Percentiles rank a stretch among this genome's conserved stretches.
Evolutionary conservation across 2,113 vertebrate species (phyloP).

Genomic region (Puntigrus tetrazona): DNA sequence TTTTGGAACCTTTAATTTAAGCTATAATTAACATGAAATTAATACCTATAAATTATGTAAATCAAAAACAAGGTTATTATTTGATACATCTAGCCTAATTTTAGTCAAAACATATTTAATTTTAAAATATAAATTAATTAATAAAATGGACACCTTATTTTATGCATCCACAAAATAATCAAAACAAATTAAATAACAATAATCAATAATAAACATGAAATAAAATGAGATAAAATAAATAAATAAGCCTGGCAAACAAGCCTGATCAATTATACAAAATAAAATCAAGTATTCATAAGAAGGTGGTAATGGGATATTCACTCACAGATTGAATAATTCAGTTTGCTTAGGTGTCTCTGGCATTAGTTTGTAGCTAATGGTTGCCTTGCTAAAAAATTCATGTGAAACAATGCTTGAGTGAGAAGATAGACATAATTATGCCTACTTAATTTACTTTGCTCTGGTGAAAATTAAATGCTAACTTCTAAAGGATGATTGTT

Average conservation of each 20-base stretch:
- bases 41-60: not conserved
- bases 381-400: conserved; percentile 86
- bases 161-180: not conserved
- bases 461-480: conserved; percentile 62
- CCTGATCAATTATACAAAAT: conserved; percentile 94
- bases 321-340: conserved; percentile 95
- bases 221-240: not conserved
- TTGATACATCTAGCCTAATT: not conserved
- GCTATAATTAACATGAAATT: not conserved
- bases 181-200: not conserved
- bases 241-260: conserved; percentile 76
- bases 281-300: conserved; percentile 98
- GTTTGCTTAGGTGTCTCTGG: conserved; percentile 83
- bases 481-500: conserved; percentile 59
- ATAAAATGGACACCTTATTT: not conserved
- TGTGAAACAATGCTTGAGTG: conserved; percentile 75
- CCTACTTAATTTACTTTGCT: conserved; percentile 74
- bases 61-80: not conserved
- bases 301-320: conserved; percentile 85
- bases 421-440: conserved; percentile 78
- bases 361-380: conserved; percentile 83
- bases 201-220: no score
- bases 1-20: not conserved
- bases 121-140: not conserved
- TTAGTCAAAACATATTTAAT: not conserved